These are phyloP conservation scores for Archips crataeganus DNA, from an alignment of 2,888 invertebrate genomes.

Conservation along the genomic window DNA sequence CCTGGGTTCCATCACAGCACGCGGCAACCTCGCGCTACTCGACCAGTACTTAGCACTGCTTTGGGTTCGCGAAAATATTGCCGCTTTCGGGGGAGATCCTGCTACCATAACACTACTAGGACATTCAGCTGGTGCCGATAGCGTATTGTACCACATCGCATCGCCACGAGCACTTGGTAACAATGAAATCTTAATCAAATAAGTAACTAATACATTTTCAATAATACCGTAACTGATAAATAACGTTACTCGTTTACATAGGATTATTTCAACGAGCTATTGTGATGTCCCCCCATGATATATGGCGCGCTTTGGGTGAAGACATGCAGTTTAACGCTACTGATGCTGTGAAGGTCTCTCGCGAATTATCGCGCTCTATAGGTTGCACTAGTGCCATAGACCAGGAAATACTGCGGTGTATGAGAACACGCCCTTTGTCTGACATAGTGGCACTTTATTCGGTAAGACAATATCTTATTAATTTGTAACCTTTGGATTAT, in stretches of 20 bases:
- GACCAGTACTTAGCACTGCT: slow-evolving; percentile 93
- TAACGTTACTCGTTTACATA: slow-evolving; percentile 50
- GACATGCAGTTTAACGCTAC: slow-evolving; percentile 53
- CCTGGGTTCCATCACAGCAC: slow-evolving; percentile 82
- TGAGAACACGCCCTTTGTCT: slow-evolving; percentile 85
- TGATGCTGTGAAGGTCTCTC: slow-evolving; percentile 79
- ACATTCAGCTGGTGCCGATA: slow-evolving; percentile 92
- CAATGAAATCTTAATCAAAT: background rate
- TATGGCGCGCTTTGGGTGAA: slow-evolving; percentile 70
- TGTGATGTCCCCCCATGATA: slow-evolving; percentile 87
- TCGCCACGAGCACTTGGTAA: slow-evolving; percentile 88
- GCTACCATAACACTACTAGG: slow-evolving; percentile 92
- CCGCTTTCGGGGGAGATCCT: slow-evolving; percentile 92
- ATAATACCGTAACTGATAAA: no score
- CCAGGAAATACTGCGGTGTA: slow-evolving; percentile 86
- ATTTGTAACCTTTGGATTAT: background rate
- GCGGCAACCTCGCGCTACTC: slow-evolving; percentile 94
- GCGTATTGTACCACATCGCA: slow-evolving; percentile 88
- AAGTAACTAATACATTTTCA: no score
- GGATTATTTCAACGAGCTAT: slow-evolving; percentile 89
- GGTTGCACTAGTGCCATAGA: slow-evolving; percentile 82
- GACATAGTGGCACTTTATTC: slow-evolving; percentile 84
- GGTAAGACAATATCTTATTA: slow-evolving; percentile 53
- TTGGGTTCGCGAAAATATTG: slow-evolving; percentile 92
- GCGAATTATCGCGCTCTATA: slow-evolving; percentile 83